phyloP scores from a whole-genome alignment of 2,113 vertebrate species.

The Hippocampus mohnikei region DNA sequence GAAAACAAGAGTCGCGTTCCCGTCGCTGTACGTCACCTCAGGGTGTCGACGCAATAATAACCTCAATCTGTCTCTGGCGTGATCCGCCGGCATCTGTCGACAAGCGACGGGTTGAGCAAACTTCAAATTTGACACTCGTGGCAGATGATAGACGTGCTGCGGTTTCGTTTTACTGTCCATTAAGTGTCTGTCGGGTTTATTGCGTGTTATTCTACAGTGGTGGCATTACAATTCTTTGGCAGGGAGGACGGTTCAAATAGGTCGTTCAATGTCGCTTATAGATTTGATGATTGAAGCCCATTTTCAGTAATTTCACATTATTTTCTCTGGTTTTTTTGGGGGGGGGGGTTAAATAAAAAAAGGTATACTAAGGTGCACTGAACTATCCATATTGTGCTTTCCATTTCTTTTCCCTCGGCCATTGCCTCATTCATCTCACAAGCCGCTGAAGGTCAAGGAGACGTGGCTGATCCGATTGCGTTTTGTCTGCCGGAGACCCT shows the following conservation, averaged over 20 bases:
- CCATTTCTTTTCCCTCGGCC: neutral
- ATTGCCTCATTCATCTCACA: slow-evolving; percentile 8
- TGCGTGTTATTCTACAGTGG: neutral
- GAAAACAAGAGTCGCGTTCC: slow-evolving; percentile 35
- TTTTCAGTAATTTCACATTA: neutral
- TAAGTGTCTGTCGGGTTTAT: neutral
- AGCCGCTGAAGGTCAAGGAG: slow-evolving; percentile 14
- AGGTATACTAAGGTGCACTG: too few relatives aligned
- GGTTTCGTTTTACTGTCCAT: neutral
- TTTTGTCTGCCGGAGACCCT: slow-evolving; percentile 29
- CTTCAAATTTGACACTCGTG: slow-evolving; percentile 61
- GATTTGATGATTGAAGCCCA: neutral
- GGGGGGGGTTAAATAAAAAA: slow-evolving; percentile 31
- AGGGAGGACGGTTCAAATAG: neutral
- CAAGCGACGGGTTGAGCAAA: slow-evolving; percentile 54
- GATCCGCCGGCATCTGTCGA: slow-evolving; percentile 49
- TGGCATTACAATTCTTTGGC: neutral
- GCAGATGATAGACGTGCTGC: slow-evolving; percentile 61
- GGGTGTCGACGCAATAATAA: slow-evolving; percentile 63
- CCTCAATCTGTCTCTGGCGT: slow-evolving; percentile 56
- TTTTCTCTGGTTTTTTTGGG: neutral
- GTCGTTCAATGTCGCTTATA: neutral
- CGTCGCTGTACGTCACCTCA: slow-evolving; percentile 47
- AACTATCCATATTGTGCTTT: neutral
- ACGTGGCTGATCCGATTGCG: slow-evolving; percentile 5